Base-by-base conservation (phyloP, 1,140 invertebrate species). In the Pseudomyrmex dendroicus region DNA sequence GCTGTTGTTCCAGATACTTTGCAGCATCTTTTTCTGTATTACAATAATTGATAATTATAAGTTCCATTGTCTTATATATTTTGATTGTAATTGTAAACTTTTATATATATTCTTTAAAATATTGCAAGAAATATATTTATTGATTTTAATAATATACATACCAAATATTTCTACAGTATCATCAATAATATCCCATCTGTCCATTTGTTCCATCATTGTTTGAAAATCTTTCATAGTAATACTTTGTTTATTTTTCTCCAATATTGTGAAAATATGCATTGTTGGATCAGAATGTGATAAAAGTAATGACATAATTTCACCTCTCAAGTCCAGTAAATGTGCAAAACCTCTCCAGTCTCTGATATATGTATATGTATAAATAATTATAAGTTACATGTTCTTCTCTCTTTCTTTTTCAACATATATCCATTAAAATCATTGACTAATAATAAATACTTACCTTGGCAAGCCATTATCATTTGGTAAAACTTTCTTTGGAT, bases 341-440 rank as follows among this genome's bases (percentile, higher is more conserved):
- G 95, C 96, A 8, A 97, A 89, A 22, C 96, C 96, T 84, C 96
- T 94, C 96, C 96, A 97, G 91, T 97, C 96, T 78, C 96, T 96
- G 5, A 35, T 5, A 35, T 35, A 35, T 35, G 35, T 83, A 52
- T 93, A 89, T 90, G 48, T 82, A 74, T 66, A 64, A 76, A 84
- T 78, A 80, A 82, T 66, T 50, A 59, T 82, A 56, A 17, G 4
- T 61, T 12, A 59, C 2, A 68, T 82, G 61, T 22, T 20, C 80
- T 35, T 56, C 52, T 73, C 50, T 57, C 15, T 7, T 9, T 70
- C 67, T 48, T 61, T 48, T 70, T 56, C n/a, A n/a, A 83, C 52
- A 54, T 78, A 10, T 44, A 13, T 13, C 12, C 2, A 35, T 61
- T 48, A 25, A 70, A 70, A 44, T 20, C 2, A 20, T 13, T 13